A percentile compares a stretch with the other conserved stretches of the same genome.
These are phyloP conservation scores for Bovichtus diacanthus DNA, from an alignment of 2,797 vertebrate species.

Conservation along the genomic window DNA sequence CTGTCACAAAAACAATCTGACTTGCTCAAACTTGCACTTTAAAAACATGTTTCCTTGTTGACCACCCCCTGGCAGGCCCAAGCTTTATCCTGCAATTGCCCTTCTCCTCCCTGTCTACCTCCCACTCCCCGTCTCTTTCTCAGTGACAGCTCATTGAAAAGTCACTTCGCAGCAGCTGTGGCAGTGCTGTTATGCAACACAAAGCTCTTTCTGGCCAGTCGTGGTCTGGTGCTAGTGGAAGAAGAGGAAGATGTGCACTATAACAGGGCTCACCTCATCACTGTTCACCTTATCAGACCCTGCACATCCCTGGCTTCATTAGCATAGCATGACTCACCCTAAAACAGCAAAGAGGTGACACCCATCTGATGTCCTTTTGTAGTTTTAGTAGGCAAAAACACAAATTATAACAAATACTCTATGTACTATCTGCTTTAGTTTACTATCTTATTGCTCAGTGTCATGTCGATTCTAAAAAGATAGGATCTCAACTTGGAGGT, in stretches of 20 bases:
- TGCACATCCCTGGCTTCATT: slow-evolving; percentile 42
- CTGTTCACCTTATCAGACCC: slow-evolving; percentile 48
- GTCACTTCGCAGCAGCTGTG: slow-evolving; percentile 75
- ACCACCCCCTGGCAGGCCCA: slow-evolving; percentile 23
- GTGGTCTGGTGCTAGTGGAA: slow-evolving; percentile 14
- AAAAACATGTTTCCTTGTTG: slow-evolving; percentile 47
- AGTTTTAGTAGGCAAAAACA: background rate
- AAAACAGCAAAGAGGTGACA: slow-evolving; percentile 15
- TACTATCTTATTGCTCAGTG: background rate
- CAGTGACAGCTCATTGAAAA: slow-evolving; percentile 75
- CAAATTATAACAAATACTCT: background rate
- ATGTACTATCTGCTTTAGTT: background rate
- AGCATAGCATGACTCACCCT: slow-evolving; percentile 49
- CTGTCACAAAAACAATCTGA: slow-evolving; percentile 14
- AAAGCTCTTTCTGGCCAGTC: slow-evolving; percentile 33
- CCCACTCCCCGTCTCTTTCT: slow-evolving; percentile 38
- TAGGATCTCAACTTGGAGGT: too few relatives aligned
- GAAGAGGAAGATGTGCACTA: background rate
- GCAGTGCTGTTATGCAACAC: slow-evolving; percentile 65
- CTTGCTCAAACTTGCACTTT: slow-evolving; percentile 5
- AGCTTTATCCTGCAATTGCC: slow-evolving; percentile 18
- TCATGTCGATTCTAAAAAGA: slow-evolving; percentile 12
- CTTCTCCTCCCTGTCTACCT: slow-evolving; percentile 20
- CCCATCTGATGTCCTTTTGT: background rate
- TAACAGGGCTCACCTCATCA: slow-evolving; percentile 57